Percentiles rank a stretch among this genome's conserved stretches.
Evolutionary conservation across 2,113 vertebrate genomes (phyloP).

Genomic region (Sinocyclocheilus anophthalmus): DNA sequence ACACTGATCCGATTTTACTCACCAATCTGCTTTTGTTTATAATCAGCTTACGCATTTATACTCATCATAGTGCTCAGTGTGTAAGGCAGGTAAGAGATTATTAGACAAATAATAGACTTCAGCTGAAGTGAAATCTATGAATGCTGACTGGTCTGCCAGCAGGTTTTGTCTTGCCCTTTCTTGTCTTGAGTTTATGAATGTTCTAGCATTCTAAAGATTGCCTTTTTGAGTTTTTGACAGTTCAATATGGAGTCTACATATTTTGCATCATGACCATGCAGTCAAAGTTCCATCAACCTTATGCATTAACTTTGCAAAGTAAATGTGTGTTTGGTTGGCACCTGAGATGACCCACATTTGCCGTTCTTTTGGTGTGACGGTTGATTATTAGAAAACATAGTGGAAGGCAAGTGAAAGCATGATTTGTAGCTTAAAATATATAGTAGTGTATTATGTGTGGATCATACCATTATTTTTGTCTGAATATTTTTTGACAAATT

Average conservation of each 20-base stretch:
- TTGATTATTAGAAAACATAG: background rate
- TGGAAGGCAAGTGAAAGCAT: background rate
- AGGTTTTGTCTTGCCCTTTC: background rate
- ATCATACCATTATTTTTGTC: background rate
- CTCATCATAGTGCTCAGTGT: background rate
- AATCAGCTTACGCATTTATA: background rate
- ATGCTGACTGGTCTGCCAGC: background rate
- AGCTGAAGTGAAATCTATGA: background rate
- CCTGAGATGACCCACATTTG: background rate
- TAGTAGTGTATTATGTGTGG: background rate
- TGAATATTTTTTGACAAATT: no score
- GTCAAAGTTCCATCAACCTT: background rate
- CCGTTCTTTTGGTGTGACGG: background rate
- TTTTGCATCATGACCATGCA: background rate
- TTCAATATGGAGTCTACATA: background rate
- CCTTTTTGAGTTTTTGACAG: background rate
- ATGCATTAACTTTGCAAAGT: background rate
- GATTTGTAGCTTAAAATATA: background rate
- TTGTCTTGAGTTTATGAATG: background rate
- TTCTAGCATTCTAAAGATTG: background rate
- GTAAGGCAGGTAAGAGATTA: background rate
- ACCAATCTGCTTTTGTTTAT: background rate
- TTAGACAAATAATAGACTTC: background rate
- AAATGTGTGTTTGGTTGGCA: background rate
- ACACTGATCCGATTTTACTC: background rate